Conservation (phyloP, 1,140 invertebrate species). For the Drosophila chauvacae region DNA sequence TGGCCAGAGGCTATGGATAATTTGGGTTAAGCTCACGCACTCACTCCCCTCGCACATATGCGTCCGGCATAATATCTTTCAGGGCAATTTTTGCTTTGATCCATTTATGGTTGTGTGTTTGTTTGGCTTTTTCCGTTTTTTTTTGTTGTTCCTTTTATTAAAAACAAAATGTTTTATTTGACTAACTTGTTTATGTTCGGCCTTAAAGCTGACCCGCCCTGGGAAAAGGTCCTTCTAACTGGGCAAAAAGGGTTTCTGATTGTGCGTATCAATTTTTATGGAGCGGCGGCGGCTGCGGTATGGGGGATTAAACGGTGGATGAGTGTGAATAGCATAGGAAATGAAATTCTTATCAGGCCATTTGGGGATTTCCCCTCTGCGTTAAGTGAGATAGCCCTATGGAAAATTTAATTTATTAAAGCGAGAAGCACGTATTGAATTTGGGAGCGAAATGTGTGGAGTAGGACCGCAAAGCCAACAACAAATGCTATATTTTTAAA, state of each 20-base stretch:
- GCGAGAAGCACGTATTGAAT: background rate
- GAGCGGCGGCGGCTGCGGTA: background rate
- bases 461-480: background rate
- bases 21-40: constrained; percentile 55
- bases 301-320: constrained; percentile 28
- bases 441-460: background rate
- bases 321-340: constrained; percentile 56
- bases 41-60: constrained; percentile 18
- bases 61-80: constrained; percentile 45
- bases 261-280: constrained; percentile 61
- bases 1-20: constrained; percentile 72
- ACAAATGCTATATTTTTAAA: background rate
- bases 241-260: constrained; percentile 51
- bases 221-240: constrained; percentile 32
- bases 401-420: constrained; percentile 38
- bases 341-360: constrained; percentile 58
- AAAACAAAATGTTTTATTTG: constrained; percentile 81
- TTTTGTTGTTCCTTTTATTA: constrained; percentile 48
- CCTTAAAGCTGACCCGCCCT: constrained; percentile 44
- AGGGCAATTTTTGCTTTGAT: constrained; percentile 72
- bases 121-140: constrained; percentile 27
- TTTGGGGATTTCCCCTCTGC: constrained; percentile 38
- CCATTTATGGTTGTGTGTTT: constrained; percentile 66
- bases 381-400: constrained; percentile 5
- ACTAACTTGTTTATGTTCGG: constrained; percentile 59